Evolutionary conservation across 2,113 vertebrate species (phyloP), one percentile per base, ranked within the genome.

Genomic region (Nibea albiflora): DNA sequence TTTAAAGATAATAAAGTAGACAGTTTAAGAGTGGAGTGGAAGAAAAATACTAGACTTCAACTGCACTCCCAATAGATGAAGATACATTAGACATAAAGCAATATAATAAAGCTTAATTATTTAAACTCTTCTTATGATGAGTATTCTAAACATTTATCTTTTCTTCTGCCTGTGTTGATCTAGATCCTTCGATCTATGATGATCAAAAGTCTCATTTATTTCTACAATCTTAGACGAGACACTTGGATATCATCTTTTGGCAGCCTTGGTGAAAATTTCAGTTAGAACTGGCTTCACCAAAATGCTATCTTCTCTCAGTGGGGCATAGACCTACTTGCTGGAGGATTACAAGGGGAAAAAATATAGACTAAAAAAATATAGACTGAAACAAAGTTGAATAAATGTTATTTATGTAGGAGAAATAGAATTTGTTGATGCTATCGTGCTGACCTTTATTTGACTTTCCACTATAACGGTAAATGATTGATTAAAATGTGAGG

Each of bases 1-100:
- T 69, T 74, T 74, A 49, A 64, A 66, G 52, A 63, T 35, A 60
- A 24, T 50, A 22, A 60, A 22, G 60, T 53, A 11, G 11, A 49
- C 61, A 49, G n/a, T 10, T 26, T 16, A 31, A 31, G 8, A 61
- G 47, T 4, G 7, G 60, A 28, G 24, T 44, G 14, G 7, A 58
- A 46, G 69, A 31, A 52, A 75, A 75, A 79, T 39, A 39, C 53
- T 22, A n/a, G 31, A 50, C 70, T 49, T 46, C 0, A 22, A 71
- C 47, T 49, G n/a, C 46, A 67, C 19, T 46, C 15, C 10, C 2
- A 60, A n/a, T 2, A 65, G 9, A 52, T 53, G 4, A n/a, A 52
- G 24, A 61, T 7, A 22, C 31, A 44, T 67, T 9, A 66, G 17
- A 49, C 24, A 31, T 35, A 20, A 4, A 50, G 17, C n/a, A 31